Evolutionary conservation across 2,888 invertebrate species (phyloP), one percentile per base, ranked within the genome.

Genomic region (Xanthorhoe designata): DNA sequence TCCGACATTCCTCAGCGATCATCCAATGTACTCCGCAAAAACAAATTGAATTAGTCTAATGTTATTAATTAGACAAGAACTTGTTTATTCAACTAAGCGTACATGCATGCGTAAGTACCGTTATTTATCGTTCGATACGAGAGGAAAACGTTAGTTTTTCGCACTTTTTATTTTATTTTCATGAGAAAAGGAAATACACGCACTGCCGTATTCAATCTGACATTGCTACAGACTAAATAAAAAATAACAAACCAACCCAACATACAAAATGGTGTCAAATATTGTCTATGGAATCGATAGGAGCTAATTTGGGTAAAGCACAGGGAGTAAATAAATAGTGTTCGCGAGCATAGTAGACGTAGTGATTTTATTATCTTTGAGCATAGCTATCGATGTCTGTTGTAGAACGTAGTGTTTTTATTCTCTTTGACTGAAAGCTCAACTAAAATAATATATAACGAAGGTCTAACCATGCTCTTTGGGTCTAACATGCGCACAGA

Each of bases 21-120:
- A 83, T 77, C 81, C 84, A 51, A 86, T 83, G 81, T 82, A 84
- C 79, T 72, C 70, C 70, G 74, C 61, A 74, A 75, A 70, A 73
- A 78, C 82, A 86, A 88, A 89, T 88, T 84, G 68, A 81, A 87
- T 88, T 88, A 89, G 69, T 74, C 38, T 82, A 81, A 81, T 81
- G 71, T 24, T 3, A 24, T 24, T 69, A 75, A 80, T 81, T 80
- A 81, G 5, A 59, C 65, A 63, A 56, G 50, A 32, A 66, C 61
- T 62, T 71, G 29, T 56, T 45, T 17, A 10, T 53, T n/a, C 50
- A 58, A n/a, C 19, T 50, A 67, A 61, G 15, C 64, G 64, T 55
- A 63, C 18, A 63, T 64, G 35, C 18, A 63, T 63, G 35, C 61
- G 29, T n/a, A n/a, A n/a, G n/a, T 52, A 60, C 13, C 35, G 18